Evolutionary conservation across 2,797 vertebrate species (phyloP).

Genomic region (Tinamus major): DNA sequence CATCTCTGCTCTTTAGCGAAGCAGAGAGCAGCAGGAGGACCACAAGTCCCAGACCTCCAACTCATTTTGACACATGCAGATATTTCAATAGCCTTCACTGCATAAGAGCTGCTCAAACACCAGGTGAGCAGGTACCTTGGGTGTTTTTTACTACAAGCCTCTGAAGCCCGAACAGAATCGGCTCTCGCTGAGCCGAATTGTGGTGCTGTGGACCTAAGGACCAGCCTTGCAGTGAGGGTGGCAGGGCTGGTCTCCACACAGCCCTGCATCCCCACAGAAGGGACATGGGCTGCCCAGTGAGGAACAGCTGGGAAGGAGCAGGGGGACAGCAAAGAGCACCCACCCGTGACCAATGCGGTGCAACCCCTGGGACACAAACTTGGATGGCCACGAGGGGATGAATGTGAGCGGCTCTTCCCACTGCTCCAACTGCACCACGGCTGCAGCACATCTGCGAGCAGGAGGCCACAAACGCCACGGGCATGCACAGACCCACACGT

Average conservation of each 20-base stretch:
- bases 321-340: not conserved
- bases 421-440: no score
- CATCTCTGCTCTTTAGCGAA: not conserved
- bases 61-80: not conserved
- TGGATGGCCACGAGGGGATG: not conserved
- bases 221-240: not conserved
- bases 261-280: not conserved
- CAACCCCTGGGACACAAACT: not conserved
- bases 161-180: no score
- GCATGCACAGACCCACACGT: fast-evolving
- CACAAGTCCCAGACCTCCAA: not conserved
- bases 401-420: not conserved
- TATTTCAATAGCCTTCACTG: not conserved
- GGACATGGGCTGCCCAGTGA: fast-evolving
- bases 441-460: not conserved
- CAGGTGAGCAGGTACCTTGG: not conserved
- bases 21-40: not conserved
- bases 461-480: not conserved
- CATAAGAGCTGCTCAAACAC: fast-evolving
- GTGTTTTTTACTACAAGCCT: not conserved
- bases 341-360: no score
- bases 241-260: fast-evolving
- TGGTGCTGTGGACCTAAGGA: not conserved
- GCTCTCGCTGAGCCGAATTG: no score
- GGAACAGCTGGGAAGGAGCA: not conserved